Base-by-base conservation (phyloP, 2,888 invertebrate genomes). In the Polyommatus iphigenia region DNA sequence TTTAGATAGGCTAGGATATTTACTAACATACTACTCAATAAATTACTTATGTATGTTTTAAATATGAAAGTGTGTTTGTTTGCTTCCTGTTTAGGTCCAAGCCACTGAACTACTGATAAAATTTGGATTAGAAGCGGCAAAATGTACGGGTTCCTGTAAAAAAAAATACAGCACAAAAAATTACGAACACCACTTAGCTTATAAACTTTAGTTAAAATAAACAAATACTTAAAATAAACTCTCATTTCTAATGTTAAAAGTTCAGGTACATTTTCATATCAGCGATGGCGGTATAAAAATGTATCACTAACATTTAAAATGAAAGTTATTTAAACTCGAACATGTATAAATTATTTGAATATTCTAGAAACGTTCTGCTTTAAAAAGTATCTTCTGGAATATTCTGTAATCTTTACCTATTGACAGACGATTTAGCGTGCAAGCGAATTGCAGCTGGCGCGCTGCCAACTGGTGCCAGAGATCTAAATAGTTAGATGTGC, bases 341-440 rank as follows among this genome's bases (percentile, higher is more conserved):
- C 24, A 62, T 4, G 5, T 15, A 29, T 29, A 29, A 29, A 29
- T 67, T 67, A 29, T 29, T 13, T 15, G 29, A 13, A 67, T 5
- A 15, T 67, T 67, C 67, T 29, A 10, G 6, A 67, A 29, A 29
- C 67, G 67, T 29, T 13, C 67, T 29, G 67, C 15, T 67, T 67
- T 24, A 4, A 67, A 67, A 15, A 29, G 67, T 67, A 67, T 67
- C 29, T 67, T 67, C 29, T 67, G 29, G 67, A 67, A 67, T 67
- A 67, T 67, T 67, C 67, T 29, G 2, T 29, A 67, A 67, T 67
- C 67, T 67, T 67, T 67, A 67, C 29, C 67, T 67, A 67, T 29
- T 67, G 67, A 67, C 67, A 67, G 29, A 67, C 67, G 67, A 67
- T 29, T 67, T 67, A 67, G 24, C 29, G 20, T 29, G 67, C 67